A percentile compares a stretch with the other conserved stretches of the same genome.
phyloP scores from a whole-genome alignment of 1,140 invertebrate genomes.

The Branchinecta lynchi region DNA sequence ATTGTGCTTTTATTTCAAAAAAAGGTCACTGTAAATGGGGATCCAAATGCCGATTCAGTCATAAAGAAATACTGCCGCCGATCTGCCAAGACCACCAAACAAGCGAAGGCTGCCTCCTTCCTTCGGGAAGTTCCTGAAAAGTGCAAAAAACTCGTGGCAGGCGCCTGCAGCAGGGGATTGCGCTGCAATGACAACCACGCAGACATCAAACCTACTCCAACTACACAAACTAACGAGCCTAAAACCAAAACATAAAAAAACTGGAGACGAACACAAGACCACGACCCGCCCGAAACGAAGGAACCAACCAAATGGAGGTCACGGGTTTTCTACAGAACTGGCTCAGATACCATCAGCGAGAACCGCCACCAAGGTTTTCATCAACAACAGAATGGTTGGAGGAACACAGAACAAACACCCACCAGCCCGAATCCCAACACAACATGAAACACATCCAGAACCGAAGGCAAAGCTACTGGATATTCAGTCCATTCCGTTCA shows the following conservation, averaged over 20 bases:
- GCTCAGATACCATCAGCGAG: too few relatives aligned
- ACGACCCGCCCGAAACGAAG: too few relatives aligned
- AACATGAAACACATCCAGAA: too few relatives aligned
- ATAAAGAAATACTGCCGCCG: conserved; percentile 8
- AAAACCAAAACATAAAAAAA: conserved; percentile 10
- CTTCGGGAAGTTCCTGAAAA: not conserved
- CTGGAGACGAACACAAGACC: too few relatives aligned
- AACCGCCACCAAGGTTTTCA: too few relatives aligned
- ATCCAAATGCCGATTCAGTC: conserved; percentile 5
- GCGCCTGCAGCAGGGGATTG: not conserved
- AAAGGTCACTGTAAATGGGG: conserved; percentile 8
- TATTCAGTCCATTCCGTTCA: too few relatives aligned
- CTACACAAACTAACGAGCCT: not conserved
- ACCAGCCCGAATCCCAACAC: too few relatives aligned
- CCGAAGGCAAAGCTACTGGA: too few relatives aligned
- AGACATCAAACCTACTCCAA: conserved; percentile 9
- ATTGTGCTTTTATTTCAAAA: not conserved
- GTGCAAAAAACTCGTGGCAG: conserved; percentile 9
- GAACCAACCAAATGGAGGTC: too few relatives aligned
- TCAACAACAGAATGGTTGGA: too few relatives aligned
- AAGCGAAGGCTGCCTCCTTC: not conserved
- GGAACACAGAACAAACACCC: too few relatives aligned
- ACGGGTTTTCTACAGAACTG: too few relatives aligned
- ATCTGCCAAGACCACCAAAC: conserved; percentile 1
- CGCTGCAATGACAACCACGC: not conserved